Evolutionary conservation across 2,888 invertebrate genomes (phyloP).

Genomic region (Meta bourneti): DNA sequence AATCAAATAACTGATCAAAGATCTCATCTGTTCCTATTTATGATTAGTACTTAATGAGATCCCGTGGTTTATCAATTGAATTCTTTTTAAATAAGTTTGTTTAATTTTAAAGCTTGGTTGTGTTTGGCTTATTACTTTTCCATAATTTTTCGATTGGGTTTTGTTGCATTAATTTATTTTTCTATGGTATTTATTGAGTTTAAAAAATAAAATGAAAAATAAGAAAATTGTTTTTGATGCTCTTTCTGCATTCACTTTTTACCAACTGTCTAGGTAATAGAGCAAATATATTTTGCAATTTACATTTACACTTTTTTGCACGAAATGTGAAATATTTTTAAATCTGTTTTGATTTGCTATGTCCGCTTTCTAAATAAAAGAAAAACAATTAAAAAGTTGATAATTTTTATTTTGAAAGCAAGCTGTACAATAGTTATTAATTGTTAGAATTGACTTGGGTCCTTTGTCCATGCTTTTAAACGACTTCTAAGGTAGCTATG

Average conservation of each 20-base stretch:
- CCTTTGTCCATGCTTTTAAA: not conserved
- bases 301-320: not conserved
- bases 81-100: not conserved
- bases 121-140: not conserved
- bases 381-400: not conserved
- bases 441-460: not conserved
- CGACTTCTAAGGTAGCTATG: not conserved
- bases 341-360: not conserved
- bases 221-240: not conserved
- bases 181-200: not conserved
- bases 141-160: not conserved
- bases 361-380: not conserved
- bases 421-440: not conserved
- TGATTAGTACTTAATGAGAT: not conserved
- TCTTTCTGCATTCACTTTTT: not conserved
- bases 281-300: not conserved
- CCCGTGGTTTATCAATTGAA: not conserved
- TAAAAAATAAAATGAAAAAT: not conserved
- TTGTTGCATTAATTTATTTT: not conserved
- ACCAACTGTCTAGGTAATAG: not conserved
- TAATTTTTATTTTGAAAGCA: not conserved
- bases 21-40: conserved; percentile 3
- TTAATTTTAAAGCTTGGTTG: not conserved
- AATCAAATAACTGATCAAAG: conserved; percentile 4
- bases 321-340: not conserved